Evolutionary conservation across 2,797 vertebrate genomes (phyloP).

Genomic region (Pipistrellus kuhlii): DNA sequence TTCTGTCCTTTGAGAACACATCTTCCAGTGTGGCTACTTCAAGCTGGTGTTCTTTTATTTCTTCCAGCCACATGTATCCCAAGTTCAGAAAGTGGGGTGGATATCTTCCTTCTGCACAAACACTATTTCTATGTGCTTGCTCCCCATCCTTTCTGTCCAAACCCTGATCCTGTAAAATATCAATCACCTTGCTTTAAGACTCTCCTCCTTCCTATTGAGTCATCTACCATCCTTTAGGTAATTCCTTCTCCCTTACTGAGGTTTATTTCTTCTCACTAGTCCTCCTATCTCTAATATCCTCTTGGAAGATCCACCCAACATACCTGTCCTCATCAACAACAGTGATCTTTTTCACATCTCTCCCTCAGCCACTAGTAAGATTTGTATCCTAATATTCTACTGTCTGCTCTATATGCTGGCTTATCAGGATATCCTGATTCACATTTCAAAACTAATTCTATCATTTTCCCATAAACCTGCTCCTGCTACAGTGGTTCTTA

Average conservation of each 20-base stretch:
- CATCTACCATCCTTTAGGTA: neutral
- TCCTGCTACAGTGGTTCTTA: constrained; percentile 8
- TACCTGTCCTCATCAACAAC: neutral
- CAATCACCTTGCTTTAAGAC: neutral
- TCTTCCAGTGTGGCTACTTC: neutral
- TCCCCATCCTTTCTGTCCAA: neutral
- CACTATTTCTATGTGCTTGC: neutral
- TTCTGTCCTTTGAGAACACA: neutral
- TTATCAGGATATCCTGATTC: neutral
- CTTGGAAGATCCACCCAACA: neutral
- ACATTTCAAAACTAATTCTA: constrained; percentile 16
- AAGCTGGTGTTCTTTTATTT: neutral
- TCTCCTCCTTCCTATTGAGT: neutral
- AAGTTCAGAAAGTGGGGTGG: neutral
- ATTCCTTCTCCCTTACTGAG: neutral
- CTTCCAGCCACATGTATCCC: neutral
- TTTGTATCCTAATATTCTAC: neutral
- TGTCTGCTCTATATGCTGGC: neutral
- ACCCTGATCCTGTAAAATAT: neutral
- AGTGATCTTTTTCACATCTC: neutral
- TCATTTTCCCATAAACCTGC: neutral
- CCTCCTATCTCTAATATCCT: neutral
- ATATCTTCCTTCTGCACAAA: neutral
- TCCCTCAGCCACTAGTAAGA: neutral
- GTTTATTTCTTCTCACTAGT: neutral